Conservation (phyloP, 2,113 vertebrate species). For the Fregata magnificens region DNA sequence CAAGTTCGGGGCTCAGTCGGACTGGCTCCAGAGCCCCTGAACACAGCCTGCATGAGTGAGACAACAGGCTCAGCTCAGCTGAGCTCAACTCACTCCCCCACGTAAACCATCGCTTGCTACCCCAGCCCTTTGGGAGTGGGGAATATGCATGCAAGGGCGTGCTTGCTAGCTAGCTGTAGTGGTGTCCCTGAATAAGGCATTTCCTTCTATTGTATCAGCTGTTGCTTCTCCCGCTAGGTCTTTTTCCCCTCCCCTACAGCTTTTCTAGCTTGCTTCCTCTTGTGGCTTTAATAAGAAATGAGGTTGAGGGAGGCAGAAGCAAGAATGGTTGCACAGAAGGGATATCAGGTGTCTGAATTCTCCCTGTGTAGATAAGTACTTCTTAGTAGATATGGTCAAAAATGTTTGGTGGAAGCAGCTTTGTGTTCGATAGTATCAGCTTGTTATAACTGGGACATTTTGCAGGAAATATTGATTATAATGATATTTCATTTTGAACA, state of each 20-base stretch:
- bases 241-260: not conserved
- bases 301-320: not conserved
- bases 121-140: not conserved
- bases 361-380: not conserved
- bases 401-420: not conserved
- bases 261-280: not conserved
- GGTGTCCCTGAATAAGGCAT: not conserved
- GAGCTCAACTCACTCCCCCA: not conserved
- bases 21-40: not conserved
- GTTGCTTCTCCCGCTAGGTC: not conserved
- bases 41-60: not conserved
- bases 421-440: not conserved
- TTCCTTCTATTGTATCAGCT: not conserved
- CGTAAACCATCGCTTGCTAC: not conserved
- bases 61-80: not conserved
- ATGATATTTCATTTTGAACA: not conserved
- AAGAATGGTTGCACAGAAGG: not conserved
- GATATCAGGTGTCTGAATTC: not conserved
- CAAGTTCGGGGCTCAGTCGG: not conserved
- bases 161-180: not conserved
- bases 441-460: not conserved
- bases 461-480: conserved; percentile 7
- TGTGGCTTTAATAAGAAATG: not conserved
- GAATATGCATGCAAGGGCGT: not conserved
- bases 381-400: not conserved